Evolutionary conservation across 1,140 invertebrate species (phyloP), one percentile per base, ranked within the genome.

Genomic region (Cydia strobilella): DNA sequence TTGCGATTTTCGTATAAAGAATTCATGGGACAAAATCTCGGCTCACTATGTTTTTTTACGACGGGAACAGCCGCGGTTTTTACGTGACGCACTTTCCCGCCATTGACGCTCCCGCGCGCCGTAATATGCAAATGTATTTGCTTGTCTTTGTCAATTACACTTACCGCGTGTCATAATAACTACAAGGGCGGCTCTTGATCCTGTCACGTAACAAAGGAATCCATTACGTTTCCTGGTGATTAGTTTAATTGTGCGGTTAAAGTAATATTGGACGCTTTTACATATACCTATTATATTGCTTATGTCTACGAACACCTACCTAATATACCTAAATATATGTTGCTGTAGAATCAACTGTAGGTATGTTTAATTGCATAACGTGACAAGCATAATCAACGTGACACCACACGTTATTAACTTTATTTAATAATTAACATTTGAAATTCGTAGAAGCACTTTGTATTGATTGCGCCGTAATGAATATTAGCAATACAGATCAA

Each of bases 401-500:
- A 59, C 54, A 59, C 48, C 54, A 59, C 20, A 23, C 20, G 54
- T 59, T 20, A 59, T 59, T 23, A 59, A 10, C 54, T 59, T 20
- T 59, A 23, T 23, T 59, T 59, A 59, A 23, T 59, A 59, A 59
- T 59, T 23, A 18, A 59, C 20, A 59, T 59, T 59, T 59, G 54
- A 59, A 59, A 59, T n/a, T 23, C 54, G 54, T 59, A 59, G 20
- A 59, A 59, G 54, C 54, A 59, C 54, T 59, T n/a, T 1, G 20
- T 20, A 59, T 59, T 59, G 54, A 23, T 59, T 20, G 54, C 9
- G 20, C 20, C 6, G 18, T 10, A 23, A 42, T 35, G 7, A 27
- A 35, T 62, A 79, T 76, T 80, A 42, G 76, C 75, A 82, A 85
- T 86, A 82, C 81, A 86, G 85, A 86, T 84, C 76, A 76, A 76